Base-by-base conservation (phyloP, 2,797 vertebrate genomes). In the Myotis pilosus region DNA sequence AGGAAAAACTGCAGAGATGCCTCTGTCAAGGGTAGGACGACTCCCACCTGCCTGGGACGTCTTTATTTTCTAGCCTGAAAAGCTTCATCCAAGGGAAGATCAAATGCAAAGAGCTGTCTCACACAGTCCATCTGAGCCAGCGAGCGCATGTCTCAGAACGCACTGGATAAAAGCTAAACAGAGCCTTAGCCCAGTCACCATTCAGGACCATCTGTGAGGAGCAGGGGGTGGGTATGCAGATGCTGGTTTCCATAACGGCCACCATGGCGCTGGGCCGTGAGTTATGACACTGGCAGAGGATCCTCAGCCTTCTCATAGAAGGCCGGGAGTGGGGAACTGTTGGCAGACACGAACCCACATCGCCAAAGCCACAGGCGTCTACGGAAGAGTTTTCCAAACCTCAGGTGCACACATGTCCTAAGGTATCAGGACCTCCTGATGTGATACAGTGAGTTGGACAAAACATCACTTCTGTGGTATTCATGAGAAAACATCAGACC, bases 11-110 rank as follows among this genome's bases (percentile, higher is more conserved):
- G 74, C 86, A n/a, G 89, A 44, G 72, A 87, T 55, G 76, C 33
- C 25, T 64, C 44, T 55, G n/a, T 74, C 0, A 2, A 92, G 87
- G 88, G 41, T 64, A 66, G 47, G 44, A 19, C 0, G 11, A 55
- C 80, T 92, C 83, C 87, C 86, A 78, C 75, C 83, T 76, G 68
- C 91, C 81, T 57, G 41, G 60, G 33, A 83, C 8, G 2, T 84
- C 94, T 91, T 69, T 79, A 85, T 95, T 89, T 92, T 69, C 75
- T 71, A 69, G 75, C 15, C 93, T 87, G 53, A 74, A 84, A 95
- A 62, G 55, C 87, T 93, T 22, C 38, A 49, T 74, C 86, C 62
- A 10, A 25, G 22, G 66, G 20, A 83, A 82, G 72, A 89, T 87
- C 72, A 76, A 36, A 71, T 82, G 76, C 57, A 69, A 80, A 91